Evolutionary conservation across 2,888 invertebrate genomes (phyloP).

Genomic region (Bombylius discolor): DNA sequence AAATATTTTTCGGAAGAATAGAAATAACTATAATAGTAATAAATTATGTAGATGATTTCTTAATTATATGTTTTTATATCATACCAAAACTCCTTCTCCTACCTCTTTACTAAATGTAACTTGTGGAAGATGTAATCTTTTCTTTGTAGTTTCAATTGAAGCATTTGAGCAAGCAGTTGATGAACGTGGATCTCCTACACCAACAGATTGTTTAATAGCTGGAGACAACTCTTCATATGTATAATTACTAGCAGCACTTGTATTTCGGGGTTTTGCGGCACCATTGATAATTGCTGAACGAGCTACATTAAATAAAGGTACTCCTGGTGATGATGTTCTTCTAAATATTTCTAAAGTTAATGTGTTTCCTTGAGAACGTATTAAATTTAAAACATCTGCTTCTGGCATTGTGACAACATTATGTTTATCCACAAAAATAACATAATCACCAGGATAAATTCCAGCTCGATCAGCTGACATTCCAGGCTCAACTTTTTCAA

Average conservation of each 20-base stretch:
- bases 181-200: slow-evolving; percentile 38
- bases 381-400: slow-evolving; percentile 51
- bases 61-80: slow-evolving; percentile 19
- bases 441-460: slow-evolving; percentile 69
- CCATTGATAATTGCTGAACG: slow-evolving; percentile 22
- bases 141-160: slow-evolving; percentile 44
- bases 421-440: slow-evolving; percentile 75
- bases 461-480: slow-evolving; percentile 75
- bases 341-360: slow-evolving; percentile 61
- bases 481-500: slow-evolving; percentile 70
- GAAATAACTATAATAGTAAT: background rate
- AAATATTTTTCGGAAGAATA: background rate
- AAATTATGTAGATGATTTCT: background rate
- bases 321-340: slow-evolving; percentile 23
- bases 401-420: slow-evolving; percentile 74
- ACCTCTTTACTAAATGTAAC: slow-evolving; percentile 85
- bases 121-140: slow-evolving; percentile 61
- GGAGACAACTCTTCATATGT: slow-evolving; percentile 18
- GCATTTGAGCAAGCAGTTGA: slow-evolving; percentile 60
- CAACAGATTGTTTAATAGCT: slow-evolving; percentile 24
- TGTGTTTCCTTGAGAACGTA: slow-evolving; percentile 56
- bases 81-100: slow-evolving; percentile 78
- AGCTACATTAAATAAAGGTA: slow-evolving; percentile 11
- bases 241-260: slow-evolving; percentile 19
- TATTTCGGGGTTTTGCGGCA: slow-evolving; percentile 13